These are phyloP conservation scores for Polylopha cassiicola DNA, from an alignment of 2,888 invertebrate genomes.

Conservation along the genomic window DNA sequence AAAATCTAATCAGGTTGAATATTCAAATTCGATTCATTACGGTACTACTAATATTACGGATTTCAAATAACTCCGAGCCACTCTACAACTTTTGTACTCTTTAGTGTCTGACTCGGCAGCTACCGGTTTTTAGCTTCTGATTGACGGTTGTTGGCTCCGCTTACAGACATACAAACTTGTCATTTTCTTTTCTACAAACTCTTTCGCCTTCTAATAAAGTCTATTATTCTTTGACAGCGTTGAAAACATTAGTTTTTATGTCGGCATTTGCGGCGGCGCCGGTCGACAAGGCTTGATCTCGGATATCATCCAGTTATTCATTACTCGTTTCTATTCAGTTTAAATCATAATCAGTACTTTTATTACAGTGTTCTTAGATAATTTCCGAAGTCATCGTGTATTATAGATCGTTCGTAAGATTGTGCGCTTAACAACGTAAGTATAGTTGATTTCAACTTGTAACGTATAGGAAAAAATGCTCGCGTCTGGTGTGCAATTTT, in stretches of 20 bases:
- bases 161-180: constrained; percentile 49
- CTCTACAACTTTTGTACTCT: constrained; percentile 67
- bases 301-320: constrained; percentile 75
- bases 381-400: constrained; percentile 36
- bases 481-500: constrained; percentile 4
- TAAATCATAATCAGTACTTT: constrained; percentile 69
- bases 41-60: constrained; percentile 28
- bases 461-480: constrained; percentile 5
- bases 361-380: constrained; percentile 24
- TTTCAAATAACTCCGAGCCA: constrained; percentile 31
- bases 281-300: constrained; percentile 65
- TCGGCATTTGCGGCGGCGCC: constrained; percentile 68
- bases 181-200: constrained; percentile 24
- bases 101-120: constrained; percentile 66
- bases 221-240: constrained; percentile 28
- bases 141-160: constrained; percentile 76
- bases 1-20: constrained; percentile 14
- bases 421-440: constrained; percentile 20
- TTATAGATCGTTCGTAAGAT: constrained; percentile 41
- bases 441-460: constrained; percentile 5
- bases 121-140: constrained; percentile 76
- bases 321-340: constrained; percentile 69
- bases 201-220: constrained; percentile 31
- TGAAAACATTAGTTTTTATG: constrained; percentile 28
- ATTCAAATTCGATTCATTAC: constrained; percentile 17